These are phyloP conservation scores for Rhineura floridana DNA, from an alignment of 2,113 vertebrate species.

Conservation along the genomic window DNA sequence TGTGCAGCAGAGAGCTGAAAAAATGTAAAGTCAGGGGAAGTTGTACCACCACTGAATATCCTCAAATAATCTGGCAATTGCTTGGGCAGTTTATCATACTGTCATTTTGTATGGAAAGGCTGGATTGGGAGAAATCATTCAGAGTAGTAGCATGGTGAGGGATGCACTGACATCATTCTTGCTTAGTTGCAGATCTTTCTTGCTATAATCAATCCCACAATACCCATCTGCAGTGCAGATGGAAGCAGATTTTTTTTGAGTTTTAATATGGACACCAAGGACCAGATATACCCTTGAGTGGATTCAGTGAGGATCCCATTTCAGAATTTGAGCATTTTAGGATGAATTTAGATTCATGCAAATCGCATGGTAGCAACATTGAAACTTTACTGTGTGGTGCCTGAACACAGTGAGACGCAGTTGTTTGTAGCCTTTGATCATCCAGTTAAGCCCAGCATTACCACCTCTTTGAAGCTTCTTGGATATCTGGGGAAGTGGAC, in stretches of 20 bases:
- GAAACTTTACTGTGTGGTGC: not conserved
- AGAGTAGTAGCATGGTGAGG: not conserved
- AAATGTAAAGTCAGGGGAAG: not conserved
- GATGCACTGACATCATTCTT: not conserved
- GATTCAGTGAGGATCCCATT: not conserved
- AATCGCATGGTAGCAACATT: not conserved
- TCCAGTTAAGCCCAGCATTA: not conserved
- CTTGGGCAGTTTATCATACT: not conserved
- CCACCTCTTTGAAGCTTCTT: not conserved
- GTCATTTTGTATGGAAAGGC: not conserved
- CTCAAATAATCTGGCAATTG: constrained; percentile 1
- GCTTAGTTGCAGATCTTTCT: not conserved
- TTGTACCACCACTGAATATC: not conserved
- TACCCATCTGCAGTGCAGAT: constrained; percentile 26
- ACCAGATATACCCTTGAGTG: not conserved
- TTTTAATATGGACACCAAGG: not conserved
- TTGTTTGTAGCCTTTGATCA: not conserved
- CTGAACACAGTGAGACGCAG: not conserved
- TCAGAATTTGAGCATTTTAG: not conserved
- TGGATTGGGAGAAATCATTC: not conserved
- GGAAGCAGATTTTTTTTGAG: not conserved
- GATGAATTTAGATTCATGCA: not conserved
- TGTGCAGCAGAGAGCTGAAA: not conserved
- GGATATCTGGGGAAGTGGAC: not conserved
- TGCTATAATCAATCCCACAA: not conserved